phyloP scores from a whole-genome alignment of 2,797 vertebrate species.

The Mastacembelus armatus region DNA sequence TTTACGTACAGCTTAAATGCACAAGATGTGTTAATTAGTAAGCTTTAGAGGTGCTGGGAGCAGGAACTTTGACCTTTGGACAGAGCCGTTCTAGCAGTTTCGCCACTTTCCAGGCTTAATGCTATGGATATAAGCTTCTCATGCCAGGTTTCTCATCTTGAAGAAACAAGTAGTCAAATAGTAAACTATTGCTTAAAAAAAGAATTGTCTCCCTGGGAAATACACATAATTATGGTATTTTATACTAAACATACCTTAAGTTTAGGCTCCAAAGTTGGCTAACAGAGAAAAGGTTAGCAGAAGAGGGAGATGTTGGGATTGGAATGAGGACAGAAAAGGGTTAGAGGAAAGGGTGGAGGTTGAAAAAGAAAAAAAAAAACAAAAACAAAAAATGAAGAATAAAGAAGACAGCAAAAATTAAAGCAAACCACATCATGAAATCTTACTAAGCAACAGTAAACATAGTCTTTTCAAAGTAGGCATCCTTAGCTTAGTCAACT shows the following conservation, averaged over 20 bases:
- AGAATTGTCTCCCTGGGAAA: neutral
- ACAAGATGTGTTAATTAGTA: neutral
- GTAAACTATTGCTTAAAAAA: neutral
- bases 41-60: too few relatives aligned
- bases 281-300: constrained; percentile 20
- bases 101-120: too few relatives aligned
- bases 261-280: constrained; percentile 76
- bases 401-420: constrained; percentile 5
- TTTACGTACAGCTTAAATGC: too few relatives aligned
- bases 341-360: neutral
- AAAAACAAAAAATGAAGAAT: constrained; percentile 29
- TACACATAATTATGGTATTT: neutral
- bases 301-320: constrained; percentile 24
- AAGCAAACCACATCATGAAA: constrained; percentile 21
- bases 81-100: neutral
- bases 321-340: constrained; percentile 8
- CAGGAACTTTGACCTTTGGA: neutral
- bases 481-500: too few relatives aligned
- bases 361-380: constrained; percentile 18
- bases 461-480: too few relatives aligned
- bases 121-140: neutral
- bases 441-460: too few relatives aligned
- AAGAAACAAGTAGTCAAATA: neutral
- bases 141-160: too few relatives aligned
- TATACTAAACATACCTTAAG: constrained; percentile 67